These are phyloP conservation scores for Atta colombica DNA, from an alignment of 1,140 invertebrate species.

Conservation along the genomic window DNA sequence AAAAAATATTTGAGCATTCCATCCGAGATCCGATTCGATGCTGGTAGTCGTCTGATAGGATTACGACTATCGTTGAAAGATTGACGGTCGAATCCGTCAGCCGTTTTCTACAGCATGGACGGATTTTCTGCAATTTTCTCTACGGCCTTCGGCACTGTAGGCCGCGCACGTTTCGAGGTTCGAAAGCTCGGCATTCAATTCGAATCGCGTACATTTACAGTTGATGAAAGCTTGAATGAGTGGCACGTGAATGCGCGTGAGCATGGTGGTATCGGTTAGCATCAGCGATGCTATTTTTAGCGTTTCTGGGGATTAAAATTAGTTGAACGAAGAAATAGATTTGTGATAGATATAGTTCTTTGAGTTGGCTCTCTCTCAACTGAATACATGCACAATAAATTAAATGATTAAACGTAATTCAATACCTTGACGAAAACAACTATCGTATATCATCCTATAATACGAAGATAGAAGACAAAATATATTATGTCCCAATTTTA, in stretches of 20 bases:
- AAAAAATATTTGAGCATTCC: slow-evolving; percentile 66
- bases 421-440: background rate
- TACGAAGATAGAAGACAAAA: slow-evolving; percentile 10
- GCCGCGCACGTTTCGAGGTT: slow-evolving; percentile 78
- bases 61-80: slow-evolving; percentile 83
- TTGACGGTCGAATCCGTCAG: slow-evolving; percentile 84
- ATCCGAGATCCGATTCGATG: slow-evolving; percentile 66
- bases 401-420: slow-evolving; percentile 37
- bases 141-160: slow-evolving; percentile 66
- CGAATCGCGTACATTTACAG: slow-evolving; percentile 73
- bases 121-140: slow-evolving; percentile 83
- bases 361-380: background rate
- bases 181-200: slow-evolving; percentile 77
- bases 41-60: slow-evolving; percentile 79
- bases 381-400: slow-evolving; percentile 22
- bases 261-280: slow-evolving; percentile 40
- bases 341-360: slow-evolving; percentile 1
- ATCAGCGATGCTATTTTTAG: slow-evolving; percentile 38
- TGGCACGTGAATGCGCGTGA: slow-evolving; percentile 61
- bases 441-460: background rate
- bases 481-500: slow-evolving; percentile 6
- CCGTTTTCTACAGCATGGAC: slow-evolving; percentile 76
- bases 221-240: slow-evolving; percentile 60
- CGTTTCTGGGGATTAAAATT: slow-evolving; percentile 38
- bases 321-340: slow-evolving; percentile 44